Percentiles rank a stretch among this genome's conserved stretches.
Conservation (phyloP, 2,888 invertebrate genomes). For the Eubasilissa splendida region DNA sequence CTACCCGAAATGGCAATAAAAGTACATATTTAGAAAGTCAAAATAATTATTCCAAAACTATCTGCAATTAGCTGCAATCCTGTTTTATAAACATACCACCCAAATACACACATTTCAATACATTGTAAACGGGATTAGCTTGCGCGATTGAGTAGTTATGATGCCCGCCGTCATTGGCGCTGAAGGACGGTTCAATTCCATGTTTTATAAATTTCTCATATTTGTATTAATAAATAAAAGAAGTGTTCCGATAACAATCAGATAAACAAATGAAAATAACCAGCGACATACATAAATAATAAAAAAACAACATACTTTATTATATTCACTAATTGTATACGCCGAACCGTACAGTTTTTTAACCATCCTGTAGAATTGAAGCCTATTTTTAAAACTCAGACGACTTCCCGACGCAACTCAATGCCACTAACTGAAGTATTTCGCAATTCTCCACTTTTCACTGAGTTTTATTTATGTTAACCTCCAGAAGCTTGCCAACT, state of each 20-base stretch:
- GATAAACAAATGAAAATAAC: background rate
- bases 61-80: too few relatives aligned
- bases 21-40: too few relatives aligned
- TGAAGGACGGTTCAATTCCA: too few relatives aligned
- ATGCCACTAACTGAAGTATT: conserved; percentile 21
- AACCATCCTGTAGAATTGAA: conserved; percentile 4
- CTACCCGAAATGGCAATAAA: too few relatives aligned
- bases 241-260: background rate
- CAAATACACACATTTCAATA: too few relatives aligned
- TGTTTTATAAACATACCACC: too few relatives aligned
- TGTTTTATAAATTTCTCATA: too few relatives aligned
- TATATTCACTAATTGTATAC: background rate
- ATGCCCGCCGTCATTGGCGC: too few relatives aligned
- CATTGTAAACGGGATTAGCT: too few relatives aligned
- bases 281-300: background rate
- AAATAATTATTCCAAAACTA: too few relatives aligned
- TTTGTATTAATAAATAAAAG: background rate
- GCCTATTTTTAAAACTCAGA: background rate
- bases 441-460: background rate
- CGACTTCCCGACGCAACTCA: conserved; percentile 5
- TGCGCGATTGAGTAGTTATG: too few relatives aligned
- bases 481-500: conserved; percentile 21
- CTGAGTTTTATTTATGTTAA: conserved; percentile 18
- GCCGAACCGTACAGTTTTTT: conserved; percentile 6
- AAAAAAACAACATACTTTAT: conserved; percentile 3